A percentile compares a stretch with the other conserved stretches of the same genome.
Conservation (phyloP, 2,888 invertebrate genomes). For the Dryobotodes eremita region DNA sequence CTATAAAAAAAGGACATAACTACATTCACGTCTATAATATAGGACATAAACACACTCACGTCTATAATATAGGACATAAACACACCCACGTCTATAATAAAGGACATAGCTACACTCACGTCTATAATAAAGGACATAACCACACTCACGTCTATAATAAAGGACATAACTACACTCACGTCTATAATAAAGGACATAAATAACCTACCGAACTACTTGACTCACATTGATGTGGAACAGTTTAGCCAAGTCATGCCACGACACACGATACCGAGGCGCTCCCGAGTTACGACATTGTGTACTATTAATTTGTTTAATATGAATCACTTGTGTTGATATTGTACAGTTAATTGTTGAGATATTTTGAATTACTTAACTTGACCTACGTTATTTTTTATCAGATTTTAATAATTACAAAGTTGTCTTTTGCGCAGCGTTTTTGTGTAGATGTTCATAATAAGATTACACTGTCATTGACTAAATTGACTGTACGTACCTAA, state of each 20-base stretch:
- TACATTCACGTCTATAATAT: too few species aligned
- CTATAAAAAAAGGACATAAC: too few species aligned
- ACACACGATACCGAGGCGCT: slow-evolving; percentile 35
- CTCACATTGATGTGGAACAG: neutral
- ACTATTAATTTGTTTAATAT: slow-evolving; percentile 18
- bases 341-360: neutral
- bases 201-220: neutral
- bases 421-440: neutral
- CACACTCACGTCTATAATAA: too few species aligned
- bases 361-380: neutral
- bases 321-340: slow-evolving; percentile 42
- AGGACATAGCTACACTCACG: too few species aligned
- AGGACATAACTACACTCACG: too few species aligned
- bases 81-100: too few species aligned
- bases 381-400: neutral
- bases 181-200: too few species aligned
- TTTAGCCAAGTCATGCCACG: slow-evolving; percentile 3
- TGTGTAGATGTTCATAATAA: neutral
- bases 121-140: too few species aligned
- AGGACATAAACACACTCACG: too few species aligned
- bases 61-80: too few species aligned
- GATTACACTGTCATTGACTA: neutral
- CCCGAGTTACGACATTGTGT: slow-evolving; percentile 50
- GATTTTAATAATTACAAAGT: neutral
- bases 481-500: neutral